Evolutionary conservation across 2,888 invertebrate species (phyloP).

Genomic region (Aproaerema taeniolella): DNA sequence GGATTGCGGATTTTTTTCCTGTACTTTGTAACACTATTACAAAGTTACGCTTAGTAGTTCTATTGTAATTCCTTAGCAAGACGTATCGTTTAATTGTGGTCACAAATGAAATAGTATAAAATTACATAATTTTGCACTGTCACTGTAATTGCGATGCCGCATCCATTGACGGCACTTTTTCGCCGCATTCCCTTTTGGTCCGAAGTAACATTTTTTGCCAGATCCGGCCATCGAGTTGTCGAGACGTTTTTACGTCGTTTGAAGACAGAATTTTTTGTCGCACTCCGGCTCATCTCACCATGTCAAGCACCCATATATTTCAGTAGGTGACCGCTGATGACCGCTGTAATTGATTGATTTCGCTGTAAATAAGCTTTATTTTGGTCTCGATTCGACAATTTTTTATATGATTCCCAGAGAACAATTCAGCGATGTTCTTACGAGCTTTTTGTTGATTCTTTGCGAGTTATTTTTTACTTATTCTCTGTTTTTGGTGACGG

Average conservation of each 20-base stretch:
- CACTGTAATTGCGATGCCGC: constrained; percentile 47
- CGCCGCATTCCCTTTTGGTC: constrained; percentile 43
- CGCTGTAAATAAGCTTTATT: constrained; percentile 53
- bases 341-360: constrained; percentile 67
- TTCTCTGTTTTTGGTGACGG: too few relatives aligned
- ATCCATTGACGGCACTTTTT: constrained; percentile 58
- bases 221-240: constrained; percentile 51
- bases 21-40: too few relatives aligned
- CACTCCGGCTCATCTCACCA: constrained; percentile 54
- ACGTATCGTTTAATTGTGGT: too few relatives aligned
- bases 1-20: too few relatives aligned
- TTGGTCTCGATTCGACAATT: constrained; percentile 27
- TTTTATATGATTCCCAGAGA: too few relatives aligned
- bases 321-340: constrained; percentile 46
- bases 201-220: constrained; percentile 57
- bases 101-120: too few relatives aligned
- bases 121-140: constrained; percentile 26
- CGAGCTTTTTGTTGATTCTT: too few relatives aligned
- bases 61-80: too few relatives aligned
- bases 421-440: too few relatives aligned
- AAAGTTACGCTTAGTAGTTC: too few relatives aligned
- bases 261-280: constrained; percentile 56
- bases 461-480: too few relatives aligned
- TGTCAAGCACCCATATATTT: constrained; percentile 65
- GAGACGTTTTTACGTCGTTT: constrained; percentile 56